Conservation (phyloP, 2,888 invertebrate genomes). For the Noctua fimbriata region DNA sequence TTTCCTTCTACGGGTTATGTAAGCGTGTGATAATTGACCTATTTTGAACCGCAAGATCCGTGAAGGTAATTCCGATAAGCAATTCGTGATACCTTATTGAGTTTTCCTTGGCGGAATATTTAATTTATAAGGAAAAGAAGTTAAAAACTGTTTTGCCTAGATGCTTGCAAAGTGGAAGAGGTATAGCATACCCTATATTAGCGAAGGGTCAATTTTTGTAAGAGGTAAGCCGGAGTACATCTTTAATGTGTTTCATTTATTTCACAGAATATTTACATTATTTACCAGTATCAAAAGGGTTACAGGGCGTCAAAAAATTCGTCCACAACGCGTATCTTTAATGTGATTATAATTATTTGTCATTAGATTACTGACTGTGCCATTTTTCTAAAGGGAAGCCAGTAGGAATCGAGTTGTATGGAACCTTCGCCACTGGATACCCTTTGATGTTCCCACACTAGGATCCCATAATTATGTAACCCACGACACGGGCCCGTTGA, state of each 20-base stretch:
- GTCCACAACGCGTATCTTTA: too few species aligned
- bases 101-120: slow-evolving; percentile 11
- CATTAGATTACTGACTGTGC: too few species aligned
- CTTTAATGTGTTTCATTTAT: too few species aligned
- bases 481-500: background rate
- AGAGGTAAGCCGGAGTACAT: too few species aligned
- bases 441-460: background rate
- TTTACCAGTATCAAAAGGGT: too few species aligned
- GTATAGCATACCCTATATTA: background rate
- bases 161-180: background rate
- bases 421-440: background rate
- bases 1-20: slow-evolving; percentile 14
- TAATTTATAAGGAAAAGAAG: background rate
- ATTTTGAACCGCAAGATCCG: slow-evolving; percentile 5
- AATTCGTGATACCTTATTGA: background rate
- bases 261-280: too few species aligned
- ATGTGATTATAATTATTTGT: too few species aligned
- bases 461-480: background rate
- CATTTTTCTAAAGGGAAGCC: too few species aligned
- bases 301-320: too few species aligned
- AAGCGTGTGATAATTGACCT: slow-evolving; percentile 23
- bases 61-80: background rate
- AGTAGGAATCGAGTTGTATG: too few species aligned
- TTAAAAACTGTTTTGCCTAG: background rate
- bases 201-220: too few species aligned